phyloP scores from a whole-genome alignment of 92 coral and sea anemone species.

The Porites divaricata region DNA sequence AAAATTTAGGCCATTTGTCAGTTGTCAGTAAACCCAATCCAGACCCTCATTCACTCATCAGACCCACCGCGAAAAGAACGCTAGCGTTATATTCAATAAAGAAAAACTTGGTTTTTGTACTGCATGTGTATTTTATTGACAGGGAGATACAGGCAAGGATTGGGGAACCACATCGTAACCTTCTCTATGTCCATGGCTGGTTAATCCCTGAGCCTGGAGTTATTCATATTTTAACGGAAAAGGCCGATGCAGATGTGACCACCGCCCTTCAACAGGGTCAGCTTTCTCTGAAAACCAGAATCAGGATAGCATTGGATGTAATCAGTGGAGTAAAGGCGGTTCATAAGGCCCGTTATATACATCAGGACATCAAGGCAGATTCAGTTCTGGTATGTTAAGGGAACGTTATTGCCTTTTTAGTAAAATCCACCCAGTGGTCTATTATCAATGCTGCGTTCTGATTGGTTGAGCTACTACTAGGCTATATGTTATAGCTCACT shows the following conservation, averaged over 20 bases:
- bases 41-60: too few species aligned
- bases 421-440: too few species aligned
- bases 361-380: conserved; percentile 63
- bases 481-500: too few species aligned
- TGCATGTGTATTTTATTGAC: neutral
- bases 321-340: conserved; percentile 52
- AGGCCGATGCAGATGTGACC: conserved; percentile 42
- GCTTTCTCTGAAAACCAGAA: conserved; percentile 31
- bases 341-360: conserved; percentile 34
- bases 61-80: too few species aligned
- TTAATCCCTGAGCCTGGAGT: conserved; percentile 39
- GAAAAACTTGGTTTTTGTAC: too few species aligned
- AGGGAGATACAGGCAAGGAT: conserved; percentile 43
- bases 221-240: conserved; percentile 64
- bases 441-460: too few species aligned
- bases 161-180: conserved; percentile 40
- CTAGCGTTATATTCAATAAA: neutral
- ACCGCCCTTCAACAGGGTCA: conserved; percentile 37
- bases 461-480: too few species aligned
- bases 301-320: conserved; percentile 55
- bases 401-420: neutral
- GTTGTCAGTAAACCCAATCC: too few species aligned
- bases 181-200: conserved; percentile 60
- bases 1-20: too few species aligned
- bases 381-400: conserved; percentile 52